These are phyloP conservation scores for Rhagonycha lutea DNA, from an alignment of 2,888 invertebrate species.

Conservation along the genomic window DNA sequence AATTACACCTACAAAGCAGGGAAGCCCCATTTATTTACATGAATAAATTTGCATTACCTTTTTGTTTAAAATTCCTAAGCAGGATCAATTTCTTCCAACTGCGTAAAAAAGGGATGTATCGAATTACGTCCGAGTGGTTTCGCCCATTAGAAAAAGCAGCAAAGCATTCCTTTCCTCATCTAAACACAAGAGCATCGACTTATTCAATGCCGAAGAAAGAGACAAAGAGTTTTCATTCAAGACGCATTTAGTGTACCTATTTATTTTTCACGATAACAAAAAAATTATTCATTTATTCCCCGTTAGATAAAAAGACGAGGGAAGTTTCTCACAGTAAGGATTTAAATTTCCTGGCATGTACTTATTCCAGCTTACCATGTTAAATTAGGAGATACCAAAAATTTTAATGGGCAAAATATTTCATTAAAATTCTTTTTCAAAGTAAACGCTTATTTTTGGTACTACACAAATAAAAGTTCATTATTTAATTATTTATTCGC, in stretches of 20 bases:
- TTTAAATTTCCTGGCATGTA: not conserved
- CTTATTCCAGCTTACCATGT: not conserved
- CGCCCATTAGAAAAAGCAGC: not conserved
- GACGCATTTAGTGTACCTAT: too few species aligned
- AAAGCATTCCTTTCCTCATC: too few species aligned
- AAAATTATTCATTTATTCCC: not conserved
- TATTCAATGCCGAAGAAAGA: too few species aligned
- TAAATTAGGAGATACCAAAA: not conserved
- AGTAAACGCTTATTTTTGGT: not conserved
- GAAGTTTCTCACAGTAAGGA: not conserved
- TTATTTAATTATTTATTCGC: too few species aligned
- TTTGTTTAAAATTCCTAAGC: not conserved
- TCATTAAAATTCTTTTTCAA: not conserved
- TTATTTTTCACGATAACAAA: too few species aligned
- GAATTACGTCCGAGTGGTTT: not conserved
- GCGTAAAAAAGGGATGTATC: not conserved
- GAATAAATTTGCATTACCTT: not conserved
- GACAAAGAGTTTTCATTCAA: too few species aligned
- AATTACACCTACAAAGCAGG: not conserved
- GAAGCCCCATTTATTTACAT: too few species aligned
- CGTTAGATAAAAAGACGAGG: not conserved
- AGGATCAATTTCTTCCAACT: not conserved
- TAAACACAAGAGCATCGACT: too few species aligned
- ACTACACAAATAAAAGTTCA: not conserved
- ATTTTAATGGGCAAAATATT: not conserved